Evolutionary conservation across 2,113 vertebrate species (phyloP), one percentile per base, ranked within the genome.

Genomic region (Callopanchax toddi): DNA sequence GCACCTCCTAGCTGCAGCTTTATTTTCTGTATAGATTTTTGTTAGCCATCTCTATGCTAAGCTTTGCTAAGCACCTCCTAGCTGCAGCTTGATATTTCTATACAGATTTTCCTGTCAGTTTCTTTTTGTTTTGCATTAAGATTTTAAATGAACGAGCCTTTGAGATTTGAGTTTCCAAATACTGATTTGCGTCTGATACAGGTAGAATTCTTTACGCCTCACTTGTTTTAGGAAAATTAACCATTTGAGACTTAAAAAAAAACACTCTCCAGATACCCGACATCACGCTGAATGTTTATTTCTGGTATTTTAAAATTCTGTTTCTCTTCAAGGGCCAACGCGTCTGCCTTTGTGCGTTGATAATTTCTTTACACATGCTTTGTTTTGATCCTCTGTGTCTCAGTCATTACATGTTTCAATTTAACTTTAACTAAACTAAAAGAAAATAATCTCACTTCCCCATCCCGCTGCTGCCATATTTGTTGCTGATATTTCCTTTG

Each of bases 401-500:
- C 44, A 74, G 6, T 37, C 36, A 37, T 37, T 37, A 29, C 46
- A 50, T 37, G 73, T 76, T 79, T 49, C 11, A 50, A 74, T 74
- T 68, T 63, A 55, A 32, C 71, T 8, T 20, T 45, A 43, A 52
- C 29, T 32, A 32, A 78, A 56, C 52, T 58, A 67, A 49, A 63
- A 26, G 29, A 67, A 76, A 74, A 65, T 32, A 5, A 79, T 37
- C 50, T 70, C 54, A 60, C 36, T 36, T 57, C 32, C 61, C 13
- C 44, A 29, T 60, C 61, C 17, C 53, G 58, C 42, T 63, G 21
- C 60, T 66, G 52, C 55, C 62, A 42, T 65, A 21, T 71, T 75
- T 79, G 79, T 65, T 60, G 56, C 70, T 60, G 64, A 67, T 45
- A 50, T 29, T 50, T 50, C 48, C 48, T 68, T 50, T 42, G 67